Evolutionary conservation across 2,888 invertebrate genomes (phyloP).

Genomic region (Halictus quadricinctus): DNA sequence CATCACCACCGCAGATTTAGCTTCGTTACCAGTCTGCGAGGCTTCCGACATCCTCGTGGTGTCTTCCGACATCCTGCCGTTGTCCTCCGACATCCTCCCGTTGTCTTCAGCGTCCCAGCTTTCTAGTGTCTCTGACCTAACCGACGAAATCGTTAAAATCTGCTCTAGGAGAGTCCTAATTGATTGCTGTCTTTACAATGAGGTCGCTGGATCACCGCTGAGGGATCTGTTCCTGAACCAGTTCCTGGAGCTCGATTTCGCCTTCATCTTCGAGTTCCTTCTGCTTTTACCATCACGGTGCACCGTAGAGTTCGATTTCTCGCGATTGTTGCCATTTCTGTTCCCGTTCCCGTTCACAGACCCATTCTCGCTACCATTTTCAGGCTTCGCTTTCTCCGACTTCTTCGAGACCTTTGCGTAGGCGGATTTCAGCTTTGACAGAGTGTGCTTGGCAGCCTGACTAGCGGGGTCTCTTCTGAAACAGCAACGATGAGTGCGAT

Average conservation of each 20-base stretch:
- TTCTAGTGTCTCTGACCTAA: constrained; percentile 22
- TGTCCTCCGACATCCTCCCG: constrained; percentile 39
- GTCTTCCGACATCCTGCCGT: constrained; percentile 37
- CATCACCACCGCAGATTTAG: constrained; percentile 71
- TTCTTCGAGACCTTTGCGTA: constrained; percentile 27
- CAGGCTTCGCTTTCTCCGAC: background rate
- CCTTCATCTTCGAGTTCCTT: constrained; percentile 18
- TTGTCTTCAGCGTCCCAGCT: constrained; percentile 23
- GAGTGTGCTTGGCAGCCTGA: constrained; percentile 26
- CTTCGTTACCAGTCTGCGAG: constrained; percentile 59
- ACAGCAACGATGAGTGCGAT: constrained; percentile 63
- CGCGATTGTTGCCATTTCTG: background rate
- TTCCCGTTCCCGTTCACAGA: background rate
- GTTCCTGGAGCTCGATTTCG: constrained; percentile 37
- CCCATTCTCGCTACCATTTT: background rate
- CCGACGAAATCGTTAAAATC: background rate
- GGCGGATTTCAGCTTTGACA: constrained; percentile 44
- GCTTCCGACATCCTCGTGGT: constrained; percentile 48
- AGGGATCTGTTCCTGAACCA: constrained; percentile 2
- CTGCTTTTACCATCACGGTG: constrained; percentile 23
- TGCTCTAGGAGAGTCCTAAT: background rate
- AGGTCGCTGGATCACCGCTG: background rate
- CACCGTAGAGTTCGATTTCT: constrained; percentile 28
- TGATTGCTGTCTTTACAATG: constrained; percentile 23
- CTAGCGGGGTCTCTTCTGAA: constrained; percentile 29